Conservation (phyloP, 2,113 vertebrate genomes). For the Pao palembangensis region DNA sequence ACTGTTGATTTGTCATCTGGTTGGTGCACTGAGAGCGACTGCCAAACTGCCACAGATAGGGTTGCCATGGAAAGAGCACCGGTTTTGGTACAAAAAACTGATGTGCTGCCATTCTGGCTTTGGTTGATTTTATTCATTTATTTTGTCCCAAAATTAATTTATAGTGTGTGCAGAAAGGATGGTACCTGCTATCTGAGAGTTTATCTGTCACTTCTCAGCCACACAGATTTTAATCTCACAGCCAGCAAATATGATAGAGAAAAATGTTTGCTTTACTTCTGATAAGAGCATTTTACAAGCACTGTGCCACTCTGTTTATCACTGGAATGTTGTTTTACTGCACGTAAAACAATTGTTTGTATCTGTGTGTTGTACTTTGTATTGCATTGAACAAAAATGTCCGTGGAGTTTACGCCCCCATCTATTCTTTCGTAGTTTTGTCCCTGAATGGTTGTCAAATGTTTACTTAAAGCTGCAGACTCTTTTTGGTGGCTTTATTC, state of each 20-base stretch:
- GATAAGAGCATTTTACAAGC: conserved; percentile 27
- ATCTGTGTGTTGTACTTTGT: conserved; percentile 5
- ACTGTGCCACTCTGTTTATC: not conserved
- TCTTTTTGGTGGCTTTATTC: not conserved
- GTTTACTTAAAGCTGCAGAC: not conserved
- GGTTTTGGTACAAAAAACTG: conserved; percentile 57
- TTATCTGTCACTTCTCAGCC: not conserved
- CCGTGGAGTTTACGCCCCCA: conserved; percentile 13
- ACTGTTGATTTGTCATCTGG: conserved; percentile 56
- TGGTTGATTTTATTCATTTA: conserved; percentile 5
- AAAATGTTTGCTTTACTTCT: not conserved
- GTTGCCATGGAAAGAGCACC: conserved; percentile 61
- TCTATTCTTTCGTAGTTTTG: conserved; percentile 10
- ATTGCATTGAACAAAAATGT: conserved; percentile 7
- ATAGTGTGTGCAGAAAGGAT: conserved; percentile 20
- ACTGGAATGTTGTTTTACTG: conserved; percentile 8
- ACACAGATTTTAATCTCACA: not conserved
- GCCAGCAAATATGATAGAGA: not conserved
- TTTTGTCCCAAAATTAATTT: conserved; percentile 21
- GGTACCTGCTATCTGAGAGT: conserved; percentile 9
- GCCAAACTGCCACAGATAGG: conserved; percentile 54
- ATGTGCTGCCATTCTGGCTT: conserved; percentile 41
- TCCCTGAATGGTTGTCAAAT: not conserved
- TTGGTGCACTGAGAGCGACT: conserved; percentile 40
- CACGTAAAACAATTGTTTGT: not conserved